phyloP scores from a whole-genome alignment of 2,113 vertebrate genomes.

The Gracilinanus agilis region DNA sequence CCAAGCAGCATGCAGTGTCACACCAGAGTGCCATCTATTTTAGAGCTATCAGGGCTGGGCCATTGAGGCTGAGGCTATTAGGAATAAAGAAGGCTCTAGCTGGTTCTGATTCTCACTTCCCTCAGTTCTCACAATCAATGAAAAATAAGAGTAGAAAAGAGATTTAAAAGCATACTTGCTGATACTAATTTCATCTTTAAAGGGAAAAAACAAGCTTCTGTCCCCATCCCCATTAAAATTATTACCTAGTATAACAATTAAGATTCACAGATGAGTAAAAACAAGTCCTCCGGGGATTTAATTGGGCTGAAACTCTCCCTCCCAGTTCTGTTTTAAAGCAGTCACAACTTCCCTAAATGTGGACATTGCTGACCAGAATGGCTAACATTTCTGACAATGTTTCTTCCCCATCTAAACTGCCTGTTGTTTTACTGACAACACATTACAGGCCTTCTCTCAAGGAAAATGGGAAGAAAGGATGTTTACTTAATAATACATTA shows the following conservation, averaged over 20 bases:
- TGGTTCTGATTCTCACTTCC: constrained; percentile 62
- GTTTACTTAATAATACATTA: constrained; percentile 33
- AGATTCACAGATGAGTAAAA: constrained; percentile 61
- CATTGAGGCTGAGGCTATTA: constrained; percentile 65
- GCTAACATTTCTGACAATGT: constrained; percentile 41
- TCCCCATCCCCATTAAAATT: constrained; percentile 29
- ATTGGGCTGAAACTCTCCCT: constrained; percentile 59
- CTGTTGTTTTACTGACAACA: constrained; percentile 51
- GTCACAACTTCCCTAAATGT: constrained; percentile 17
- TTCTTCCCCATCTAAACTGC: constrained; percentile 56
- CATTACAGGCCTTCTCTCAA: constrained; percentile 47
- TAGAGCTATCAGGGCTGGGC: constrained; percentile 70
- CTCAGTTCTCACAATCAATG: constrained; percentile 45
- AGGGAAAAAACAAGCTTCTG: constrained; percentile 18
- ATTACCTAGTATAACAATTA: constrained; percentile 46
- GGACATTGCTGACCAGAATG: constrained; percentile 36
- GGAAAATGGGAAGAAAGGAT: constrained; percentile 34
- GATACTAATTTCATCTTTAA: constrained; percentile 48
- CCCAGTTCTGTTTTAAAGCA: constrained; percentile 50
- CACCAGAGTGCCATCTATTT: constrained; percentile 42
- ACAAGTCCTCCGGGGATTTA: constrained; percentile 45
- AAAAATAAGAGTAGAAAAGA: constrained; percentile 56
- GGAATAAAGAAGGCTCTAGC: constrained; percentile 62
- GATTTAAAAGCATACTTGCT: constrained; percentile 14
- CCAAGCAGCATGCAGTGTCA: constrained; percentile 46